Base-by-base conservation (phyloP, 2,113 vertebrate genomes). In the Corythornis vintsioides region DNA sequence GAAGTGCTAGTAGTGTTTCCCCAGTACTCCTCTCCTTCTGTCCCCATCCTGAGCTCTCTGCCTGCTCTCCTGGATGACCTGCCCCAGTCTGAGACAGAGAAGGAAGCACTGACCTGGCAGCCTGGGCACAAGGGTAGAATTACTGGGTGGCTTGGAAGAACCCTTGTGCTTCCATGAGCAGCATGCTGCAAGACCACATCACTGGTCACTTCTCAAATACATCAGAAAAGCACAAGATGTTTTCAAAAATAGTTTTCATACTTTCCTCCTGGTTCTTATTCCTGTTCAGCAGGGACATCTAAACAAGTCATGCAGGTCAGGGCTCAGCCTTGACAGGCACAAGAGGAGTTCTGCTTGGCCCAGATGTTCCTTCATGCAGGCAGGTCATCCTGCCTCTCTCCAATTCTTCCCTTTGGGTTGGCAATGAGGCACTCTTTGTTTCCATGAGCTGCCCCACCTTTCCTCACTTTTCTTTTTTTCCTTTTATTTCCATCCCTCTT, bases 111-210 rank as follows among this genome's bases (percentile, higher is more conserved):
- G 80, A 4, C 59, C 12, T 1, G 0, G 26, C 26, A 53, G 73
- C 56, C 72, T 16, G 59, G 71, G 33, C 45, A n/a, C 12, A 15
- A 55, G 61, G 64, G 53, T 35, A 57, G 55, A n/a, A 55, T 11
- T 1, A 1, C 56, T 48, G 33, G 14, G 18, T 38, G 75, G 12
- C 15, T 47, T 57, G 73, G 29, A 22, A 60, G 28, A 70, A 12
- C 18, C n/a, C 56, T 60, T 0, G 0, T 53, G n/a, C 69, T 57
- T 53, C 24, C 45, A 1, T 1, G 7, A 64, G 45, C 60, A 50
- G 21, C 2, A 0, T 6, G 28, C 17, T 28, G 12, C 0, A 1
- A 48, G n/a, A 3, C 19, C 73, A 29, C 22, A 14, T 7, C 77
- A 12, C 7, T 3, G 20, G 28, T 4, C 14, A 4, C 56, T 60